These are phyloP conservation scores for Lymantria dispar DNA, from an alignment of 2,888 invertebrate species.

Conservation along the genomic window DNA sequence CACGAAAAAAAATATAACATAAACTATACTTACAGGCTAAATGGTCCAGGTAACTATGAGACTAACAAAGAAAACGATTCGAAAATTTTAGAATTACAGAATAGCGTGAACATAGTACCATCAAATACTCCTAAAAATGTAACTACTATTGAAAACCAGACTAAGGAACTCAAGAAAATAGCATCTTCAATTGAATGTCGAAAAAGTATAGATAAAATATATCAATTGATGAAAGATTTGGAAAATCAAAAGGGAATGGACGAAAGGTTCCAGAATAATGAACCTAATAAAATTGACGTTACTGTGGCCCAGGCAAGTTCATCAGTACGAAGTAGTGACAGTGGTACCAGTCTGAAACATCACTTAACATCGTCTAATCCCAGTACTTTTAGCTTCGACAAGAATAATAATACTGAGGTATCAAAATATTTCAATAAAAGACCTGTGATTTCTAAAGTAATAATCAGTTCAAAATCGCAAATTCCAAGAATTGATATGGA, in stretches of 20 bases:
- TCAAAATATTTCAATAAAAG: slow-evolving; percentile 21
- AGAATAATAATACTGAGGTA: slow-evolving; percentile 21
- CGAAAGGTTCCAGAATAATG: slow-evolving; percentile 24
- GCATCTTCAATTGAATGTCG: slow-evolving; percentile 51
- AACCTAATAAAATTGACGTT: slow-evolving; percentile 1
- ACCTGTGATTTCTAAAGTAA: slow-evolving; percentile 56
- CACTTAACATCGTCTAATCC: slow-evolving; percentile 49
- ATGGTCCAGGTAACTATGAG: background rate
- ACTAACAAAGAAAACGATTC: slow-evolving; percentile 3
- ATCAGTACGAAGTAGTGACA: slow-evolving; percentile 51
- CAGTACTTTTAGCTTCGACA: slow-evolving; percentile 52
- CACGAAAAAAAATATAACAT: no score
- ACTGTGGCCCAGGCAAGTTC: slow-evolving; percentile 27
- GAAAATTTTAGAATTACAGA: slow-evolving; percentile 15
- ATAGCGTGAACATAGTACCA: slow-evolving; percentile 26
- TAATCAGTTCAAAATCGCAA: slow-evolving; percentile 54
- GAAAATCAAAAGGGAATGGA: slow-evolving; percentile 36
- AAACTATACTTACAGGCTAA: slow-evolving; percentile 6
- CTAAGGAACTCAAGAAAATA: slow-evolving; percentile 31
- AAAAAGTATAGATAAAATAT: slow-evolving; percentile 70
- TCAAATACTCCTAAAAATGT: slow-evolving; percentile 29
- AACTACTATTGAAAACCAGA: slow-evolving; percentile 8
- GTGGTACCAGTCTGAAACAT: slow-evolving; percentile 63
- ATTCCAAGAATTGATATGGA: slow-evolving; percentile 41
- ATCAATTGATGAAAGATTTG: slow-evolving; percentile 59